Base-by-base conservation (phyloP, 2,888 invertebrate genomes). In the Dermolepida albohirtum region DNA sequence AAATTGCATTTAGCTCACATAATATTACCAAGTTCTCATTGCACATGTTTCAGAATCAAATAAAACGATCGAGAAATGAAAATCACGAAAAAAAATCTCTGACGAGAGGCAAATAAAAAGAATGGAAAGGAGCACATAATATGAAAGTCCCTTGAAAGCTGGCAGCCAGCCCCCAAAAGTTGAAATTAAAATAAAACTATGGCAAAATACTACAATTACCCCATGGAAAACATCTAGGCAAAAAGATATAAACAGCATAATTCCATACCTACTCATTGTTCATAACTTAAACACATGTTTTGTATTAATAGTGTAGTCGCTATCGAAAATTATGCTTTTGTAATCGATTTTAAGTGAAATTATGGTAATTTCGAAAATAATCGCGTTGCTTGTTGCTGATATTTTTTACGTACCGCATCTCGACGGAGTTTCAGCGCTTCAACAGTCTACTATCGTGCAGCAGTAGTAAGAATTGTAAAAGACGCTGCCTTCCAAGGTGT, bases 341-440 rank as follows among this genome's bases (percentile, higher is more conserved):
- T 79, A 81, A 82, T 82, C 81, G 81, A 82, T 81, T 82, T 81
- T 75, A 34, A 72, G 76, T 77, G 72, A 81, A 81, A 82, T 82
- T 82, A 82, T 81, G 81, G 81, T 82, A 81, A 82, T 82, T 80
- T 81, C 70, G 74, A 77, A 76, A 77, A 80, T 80, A 80, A 81
- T 81, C 79, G 79, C 10, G 6, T 2, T 80, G 77, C 75, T 78
- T 75, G 77, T 78, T 79, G 57, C 57, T 22, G 51, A 59, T 44
- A 59, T 66, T 59, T 66, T 57, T 59, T 49, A 27, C n/a, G 10
- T 34, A 34, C 34, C 12, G 34, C 1, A 43, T 44, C 17, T 44
- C 16, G 11, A 43, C 16, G 12, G 44, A 14, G 12, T 34, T 14
- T 47, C 11, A 41, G n/a, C 40, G 64, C 50, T 16, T 7, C 1